Percentiles rank a stretch among this genome's conserved stretches.
Conservation (phyloP, 2,113 vertebrate genomes). For the Phainopepla nitens region DNA sequence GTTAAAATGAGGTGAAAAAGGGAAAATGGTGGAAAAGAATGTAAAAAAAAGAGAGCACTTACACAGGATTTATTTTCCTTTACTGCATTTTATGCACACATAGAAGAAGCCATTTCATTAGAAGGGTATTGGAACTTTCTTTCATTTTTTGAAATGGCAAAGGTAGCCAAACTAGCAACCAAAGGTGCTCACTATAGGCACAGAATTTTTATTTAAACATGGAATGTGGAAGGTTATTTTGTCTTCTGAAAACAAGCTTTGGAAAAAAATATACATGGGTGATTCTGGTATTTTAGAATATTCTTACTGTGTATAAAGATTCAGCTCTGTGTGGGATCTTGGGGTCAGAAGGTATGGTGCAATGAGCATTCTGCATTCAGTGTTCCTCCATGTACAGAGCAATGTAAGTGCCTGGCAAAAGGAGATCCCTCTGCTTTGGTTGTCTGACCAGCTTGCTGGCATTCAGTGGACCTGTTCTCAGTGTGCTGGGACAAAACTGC, state of each 20-base stretch:
- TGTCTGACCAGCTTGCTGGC: not conserved
- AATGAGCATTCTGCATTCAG: not conserved
- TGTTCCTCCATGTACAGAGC: not conserved
- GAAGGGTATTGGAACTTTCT: not conserved
- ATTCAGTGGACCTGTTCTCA: not conserved
- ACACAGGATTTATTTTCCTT: not conserved
- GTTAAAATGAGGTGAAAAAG: not conserved
- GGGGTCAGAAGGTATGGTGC: not conserved
- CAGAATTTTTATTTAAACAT: not conserved
- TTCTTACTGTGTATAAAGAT: not conserved
- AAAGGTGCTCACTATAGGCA: not conserved
- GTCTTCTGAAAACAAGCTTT: not conserved
- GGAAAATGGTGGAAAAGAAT: not conserved
- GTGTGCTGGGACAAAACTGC: not conserved
- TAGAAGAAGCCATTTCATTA: not conserved
- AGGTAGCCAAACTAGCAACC: not conserved
- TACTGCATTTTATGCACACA: not conserved
- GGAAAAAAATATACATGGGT: not conserved
- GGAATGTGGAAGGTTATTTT: not conserved
- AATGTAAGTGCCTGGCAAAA: not conserved
- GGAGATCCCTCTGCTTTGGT: not conserved
- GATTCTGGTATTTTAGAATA: not conserved
- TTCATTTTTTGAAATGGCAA: not conserved
- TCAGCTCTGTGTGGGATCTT: not conserved
- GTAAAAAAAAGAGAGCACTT: not conserved